phyloP scores from a whole-genome alignment of 2,888 invertebrate species.

The Drosophila affinis region DNA sequence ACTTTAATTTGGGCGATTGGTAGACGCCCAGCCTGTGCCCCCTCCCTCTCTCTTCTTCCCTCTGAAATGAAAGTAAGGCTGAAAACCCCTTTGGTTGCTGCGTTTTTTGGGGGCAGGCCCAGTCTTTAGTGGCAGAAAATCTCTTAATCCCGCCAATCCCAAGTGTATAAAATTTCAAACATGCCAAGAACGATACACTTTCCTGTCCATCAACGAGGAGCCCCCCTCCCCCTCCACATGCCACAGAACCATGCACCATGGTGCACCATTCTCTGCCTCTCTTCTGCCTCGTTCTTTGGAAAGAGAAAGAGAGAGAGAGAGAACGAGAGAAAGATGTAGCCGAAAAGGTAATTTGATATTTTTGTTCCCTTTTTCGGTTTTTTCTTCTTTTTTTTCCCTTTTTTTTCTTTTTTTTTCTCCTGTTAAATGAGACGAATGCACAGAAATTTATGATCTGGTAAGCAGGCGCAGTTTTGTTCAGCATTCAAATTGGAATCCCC shows the following conservation, averaged over 20 bases:
- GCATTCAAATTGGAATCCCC: constrained; percentile 42
- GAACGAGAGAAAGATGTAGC: not conserved
- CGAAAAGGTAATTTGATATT: constrained; percentile 69
- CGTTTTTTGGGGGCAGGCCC: constrained; percentile 33
- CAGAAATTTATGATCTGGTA: constrained; percentile 80
- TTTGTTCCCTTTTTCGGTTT: constrained; percentile 66
- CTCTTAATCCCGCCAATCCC: constrained; percentile 71
- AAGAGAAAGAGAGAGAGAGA: constrained; percentile 34
- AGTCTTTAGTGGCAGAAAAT: constrained; percentile 52
- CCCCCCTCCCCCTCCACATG: not conserved
- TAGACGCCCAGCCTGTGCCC: not conserved
- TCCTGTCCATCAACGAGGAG: constrained; percentile 70
- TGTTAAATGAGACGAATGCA: constrained; percentile 81
- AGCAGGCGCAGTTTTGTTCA: constrained; percentile 79
- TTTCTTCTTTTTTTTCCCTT: not conserved
- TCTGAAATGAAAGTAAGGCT: constrained; percentile 32
- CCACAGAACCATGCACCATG: not conserved
- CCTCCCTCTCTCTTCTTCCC: constrained; percentile 4
- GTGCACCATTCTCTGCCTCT: not conserved
- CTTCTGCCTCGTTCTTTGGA: constrained; percentile 52
- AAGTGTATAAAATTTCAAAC: constrained; percentile 76
- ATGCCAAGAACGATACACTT: constrained; percentile 76
- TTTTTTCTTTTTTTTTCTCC: constrained; percentile 11
- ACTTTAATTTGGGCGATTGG: constrained; percentile 69
- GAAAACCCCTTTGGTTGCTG: constrained; percentile 4